Evolutionary conservation across 2,113 vertebrate genomes (phyloP), one percentile per base, ranked within the genome.

Genomic region (Conger conger): DNA sequence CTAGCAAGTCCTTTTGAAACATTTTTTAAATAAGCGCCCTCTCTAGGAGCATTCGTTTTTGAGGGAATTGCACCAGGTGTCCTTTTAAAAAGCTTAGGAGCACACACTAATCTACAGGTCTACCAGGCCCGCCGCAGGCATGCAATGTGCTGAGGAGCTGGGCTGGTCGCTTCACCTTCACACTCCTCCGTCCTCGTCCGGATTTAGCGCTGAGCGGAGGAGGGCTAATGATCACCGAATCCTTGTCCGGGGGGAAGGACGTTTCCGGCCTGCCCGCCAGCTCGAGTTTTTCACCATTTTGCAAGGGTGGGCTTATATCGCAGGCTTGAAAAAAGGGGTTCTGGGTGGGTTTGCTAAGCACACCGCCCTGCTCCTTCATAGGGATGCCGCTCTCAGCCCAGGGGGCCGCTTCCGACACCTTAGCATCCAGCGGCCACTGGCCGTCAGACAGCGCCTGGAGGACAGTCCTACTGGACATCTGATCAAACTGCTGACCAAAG

Each of bases 131-230:
- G 23, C 18, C 23, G 53, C 40, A 87, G 81, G 35, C 93, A 94
- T 94, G 94, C 93, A 93, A 50, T 50, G 68, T 73, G 68, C 60
- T 81, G 82, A 40, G 76, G 45, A 36, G 9, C n/a, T 86, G 42
- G 57, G 15, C 36, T 79, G 40, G 38, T 7, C 57, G 83, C 76
- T 95, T 99, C 97, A 99, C 97, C 98, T 99, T 98, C 92, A 93
- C 91, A 88, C 93, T 95, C 92, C 96, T 96, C 93, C 96, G 97
- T 95, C 96, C 95, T 95, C 96, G 96, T 96, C 97, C 97, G 16
- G 95, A 93, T 93, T 98, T 99, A 91, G 93, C 92, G 92, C 89
- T 99, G 94, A 97, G 97, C 83, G 97, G 97, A 92, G 98, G 98
- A 86, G 97, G 97, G 89, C 90, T 97, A 95, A 99, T 95, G 88